Evolutionary conservation across 2,797 vertebrate species (phyloP), one percentile per base, ranked within the genome.

Genomic region (Manis pentadactyla): DNA sequence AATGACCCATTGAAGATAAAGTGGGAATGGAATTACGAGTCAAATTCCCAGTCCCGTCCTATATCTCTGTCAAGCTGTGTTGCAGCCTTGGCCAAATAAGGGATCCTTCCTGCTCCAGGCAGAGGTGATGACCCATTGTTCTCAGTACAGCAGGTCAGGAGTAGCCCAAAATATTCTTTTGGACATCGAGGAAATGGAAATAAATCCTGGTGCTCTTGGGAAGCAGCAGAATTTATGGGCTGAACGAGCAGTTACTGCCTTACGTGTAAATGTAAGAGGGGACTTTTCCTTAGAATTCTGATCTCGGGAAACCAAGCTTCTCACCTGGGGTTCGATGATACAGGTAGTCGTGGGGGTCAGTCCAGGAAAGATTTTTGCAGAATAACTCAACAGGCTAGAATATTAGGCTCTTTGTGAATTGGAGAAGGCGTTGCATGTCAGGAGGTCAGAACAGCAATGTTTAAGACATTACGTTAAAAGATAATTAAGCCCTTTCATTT

Each of bases 281-380:
- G 4, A 61, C 21, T 61, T 86, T 87, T 55, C 18, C 57, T 86
- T 51, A 61, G n/a, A 21, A 46, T 74, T 61, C 69, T 59, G 37
- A 64, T 71, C 21, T 46, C 10, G 51, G n/a, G 31, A 71, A 68
- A 27, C 27, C 11, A 39, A 34, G 15, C 2, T 61, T 57, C 57
- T 83, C 21, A 34, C 53, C 57, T 57, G 4, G 31, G 61, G 17
- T 71, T 78, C 27, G 21, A 37, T 61, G 63, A 75, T 13, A 13
- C 4, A 66, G 84, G 0, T 31, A 3, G 5, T 6, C 4, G 2
- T 12, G 9, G 25, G 1, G 7, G 15, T 18, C 0, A 0, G 6
- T 61, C 53, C 51, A 31, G n/a, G n/a, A 63, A 68, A 81, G 29
- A 17, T 42, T 37, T 42, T 42, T 42, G 1, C 8, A 5, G 29